Percentiles rank a stretch among this genome's conserved stretches.
Conservation (phyloP, 2,113 vertebrate genomes). For the Cavia porcellus region DNA sequence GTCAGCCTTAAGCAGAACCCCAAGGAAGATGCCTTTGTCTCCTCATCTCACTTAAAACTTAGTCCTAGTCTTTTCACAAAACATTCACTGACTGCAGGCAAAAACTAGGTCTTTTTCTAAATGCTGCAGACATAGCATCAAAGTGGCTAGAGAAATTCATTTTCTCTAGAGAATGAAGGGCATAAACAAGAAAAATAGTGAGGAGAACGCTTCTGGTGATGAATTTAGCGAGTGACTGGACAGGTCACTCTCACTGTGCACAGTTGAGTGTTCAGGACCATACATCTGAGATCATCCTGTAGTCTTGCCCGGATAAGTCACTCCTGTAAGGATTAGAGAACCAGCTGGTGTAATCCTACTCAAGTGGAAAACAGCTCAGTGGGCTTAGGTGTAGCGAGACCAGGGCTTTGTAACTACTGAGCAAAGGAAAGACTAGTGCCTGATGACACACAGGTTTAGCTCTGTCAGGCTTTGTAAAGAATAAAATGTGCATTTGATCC, state of each 20-base stretch:
- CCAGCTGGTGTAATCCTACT: background rate
- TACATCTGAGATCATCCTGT: background rate
- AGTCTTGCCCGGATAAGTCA: background rate
- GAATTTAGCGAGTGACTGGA: background rate
- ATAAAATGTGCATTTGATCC: rapidly evolving
- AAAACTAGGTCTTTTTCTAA: background rate
- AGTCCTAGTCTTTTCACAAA: background rate
- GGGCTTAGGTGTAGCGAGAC: background rate
- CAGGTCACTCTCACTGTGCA: background rate
- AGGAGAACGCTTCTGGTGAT: background rate
- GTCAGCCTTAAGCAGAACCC: background rate
- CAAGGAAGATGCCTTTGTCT: background rate
- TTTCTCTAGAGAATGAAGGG: background rate
- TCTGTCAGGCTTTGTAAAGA: background rate
- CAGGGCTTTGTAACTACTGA: rapidly evolving
- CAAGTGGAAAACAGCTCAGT: background rate
- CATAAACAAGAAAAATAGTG: background rate
- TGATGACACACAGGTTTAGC: rapidly evolving
- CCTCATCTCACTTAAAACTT: slow-evolving; percentile 6
- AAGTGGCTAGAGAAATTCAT: background rate
- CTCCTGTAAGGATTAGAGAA: background rate
- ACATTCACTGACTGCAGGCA: background rate
- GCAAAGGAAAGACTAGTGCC: too few species aligned
- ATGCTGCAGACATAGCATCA: background rate
- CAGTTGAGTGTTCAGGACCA: background rate